Conservation (phyloP, 2,113 vertebrate species). For the Calonectris borealis region DNA sequence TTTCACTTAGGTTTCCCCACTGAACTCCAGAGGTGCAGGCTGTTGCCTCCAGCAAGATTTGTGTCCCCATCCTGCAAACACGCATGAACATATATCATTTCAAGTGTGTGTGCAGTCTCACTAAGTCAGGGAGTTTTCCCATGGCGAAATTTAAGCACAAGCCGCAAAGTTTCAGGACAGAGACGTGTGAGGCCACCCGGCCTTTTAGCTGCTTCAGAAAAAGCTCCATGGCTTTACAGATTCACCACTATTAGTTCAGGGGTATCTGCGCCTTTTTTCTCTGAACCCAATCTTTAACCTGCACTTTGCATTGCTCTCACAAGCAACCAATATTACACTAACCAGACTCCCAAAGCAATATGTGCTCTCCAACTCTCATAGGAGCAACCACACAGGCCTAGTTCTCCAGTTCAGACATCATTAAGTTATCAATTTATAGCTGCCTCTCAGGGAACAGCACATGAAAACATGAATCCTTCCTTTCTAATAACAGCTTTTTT, state of each 20-base stretch:
- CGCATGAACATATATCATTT: rapidly evolving
- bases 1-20: background rate
- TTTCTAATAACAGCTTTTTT: background rate
- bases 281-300: background rate
- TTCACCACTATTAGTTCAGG: background rate
- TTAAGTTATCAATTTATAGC: background rate
- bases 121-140: background rate
- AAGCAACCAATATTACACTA: background rate
- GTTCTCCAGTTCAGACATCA: background rate
- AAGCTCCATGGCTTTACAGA: background rate
- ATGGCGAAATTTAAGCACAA: background rate
- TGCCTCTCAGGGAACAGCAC: background rate
- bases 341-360: background rate
- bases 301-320: background rate
- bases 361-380: background rate
- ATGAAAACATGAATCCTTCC: background rate
- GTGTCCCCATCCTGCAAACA: background rate
- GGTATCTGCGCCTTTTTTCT: background rate
- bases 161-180: background rate
- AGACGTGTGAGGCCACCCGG: background rate
- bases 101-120: background rate
- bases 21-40: background rate
- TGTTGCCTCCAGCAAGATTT: background rate
- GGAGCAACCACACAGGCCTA: background rate
- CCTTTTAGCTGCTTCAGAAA: background rate